These are phyloP conservation scores for Cerastoderma edule DNA, from an alignment of 2,888 invertebrate genomes.

Conservation along the genomic window DNA sequence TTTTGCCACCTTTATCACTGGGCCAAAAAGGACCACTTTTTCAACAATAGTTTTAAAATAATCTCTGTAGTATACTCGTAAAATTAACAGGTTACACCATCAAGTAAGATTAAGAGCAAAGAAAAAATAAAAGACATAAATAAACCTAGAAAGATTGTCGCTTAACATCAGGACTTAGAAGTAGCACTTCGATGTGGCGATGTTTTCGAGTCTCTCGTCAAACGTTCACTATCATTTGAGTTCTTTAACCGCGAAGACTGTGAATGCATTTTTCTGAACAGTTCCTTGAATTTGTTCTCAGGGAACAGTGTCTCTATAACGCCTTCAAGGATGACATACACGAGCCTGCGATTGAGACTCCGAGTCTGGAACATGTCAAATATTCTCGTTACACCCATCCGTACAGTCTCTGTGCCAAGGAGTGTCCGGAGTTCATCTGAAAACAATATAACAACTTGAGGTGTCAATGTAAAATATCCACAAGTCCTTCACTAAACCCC, in stretches of 20 bases:
- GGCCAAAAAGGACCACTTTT: too few species aligned
- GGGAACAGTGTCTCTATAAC: constrained; percentile 91
- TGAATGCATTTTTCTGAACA: constrained; percentile 90
- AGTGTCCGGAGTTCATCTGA: constrained; percentile 94
- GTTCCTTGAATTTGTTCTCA: constrained; percentile 89
- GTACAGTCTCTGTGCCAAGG: constrained; percentile 94
- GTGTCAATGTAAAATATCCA: too few species aligned
- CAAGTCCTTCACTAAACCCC: too few species aligned
- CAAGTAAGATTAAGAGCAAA: too few species aligned
- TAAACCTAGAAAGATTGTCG: too few species aligned
- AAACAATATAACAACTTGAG: constrained; percentile 54
- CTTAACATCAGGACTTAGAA: constrained; percentile 15
- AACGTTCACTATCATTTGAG: constrained; percentile 1
- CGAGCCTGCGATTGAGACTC: constrained; percentile 92
- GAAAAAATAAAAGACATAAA: too few species aligned
- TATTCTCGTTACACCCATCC: constrained; percentile 91
- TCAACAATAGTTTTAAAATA: too few species aligned
- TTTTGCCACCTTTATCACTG: too few species aligned
- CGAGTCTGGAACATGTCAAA: constrained; percentile 95
- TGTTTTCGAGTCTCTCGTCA: constrained; percentile 3
- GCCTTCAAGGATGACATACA: constrained; percentile 93
- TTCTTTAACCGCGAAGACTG: constrained; percentile 53
- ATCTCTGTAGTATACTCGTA: too few species aligned
- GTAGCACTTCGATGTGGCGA: neutral
- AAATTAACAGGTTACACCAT: too few species aligned